phyloP scores from a whole-genome alignment of 2,888 invertebrate genomes.

The Tipula lateralis region DNA sequence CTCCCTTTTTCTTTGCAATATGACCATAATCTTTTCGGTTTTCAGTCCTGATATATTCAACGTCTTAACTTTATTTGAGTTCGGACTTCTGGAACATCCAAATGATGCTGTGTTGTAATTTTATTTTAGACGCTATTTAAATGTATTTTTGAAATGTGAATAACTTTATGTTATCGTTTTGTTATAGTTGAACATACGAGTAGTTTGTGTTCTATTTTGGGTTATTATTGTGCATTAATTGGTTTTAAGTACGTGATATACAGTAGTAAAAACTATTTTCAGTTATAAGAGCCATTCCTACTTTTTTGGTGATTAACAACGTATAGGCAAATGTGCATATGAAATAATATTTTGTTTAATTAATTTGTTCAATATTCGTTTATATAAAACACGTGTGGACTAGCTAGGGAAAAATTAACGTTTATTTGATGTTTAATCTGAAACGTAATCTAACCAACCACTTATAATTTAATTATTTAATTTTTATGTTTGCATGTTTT shows the following conservation, averaged over 20 bases:
- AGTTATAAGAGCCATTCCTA: background rate
- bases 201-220: background rate
- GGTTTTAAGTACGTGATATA: background rate
- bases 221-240: background rate
- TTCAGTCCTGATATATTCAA: too few species aligned
- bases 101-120: too few species aligned
- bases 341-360: background rate
- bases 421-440: background rate
- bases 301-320: background rate
- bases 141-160: too few species aligned
- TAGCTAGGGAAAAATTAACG: background rate
- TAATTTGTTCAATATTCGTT: background rate
- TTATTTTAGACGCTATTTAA: too few species aligned
- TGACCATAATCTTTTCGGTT: too few species aligned
- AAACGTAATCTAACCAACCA: background rate
- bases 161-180: too few species aligned
- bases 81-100: too few species aligned
- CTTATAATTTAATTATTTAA: background rate
- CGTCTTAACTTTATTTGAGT: too few species aligned
- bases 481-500: background rate
- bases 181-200: too few species aligned
- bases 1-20: too few species aligned
- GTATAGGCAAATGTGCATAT: background rate
- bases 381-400: background rate
- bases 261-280: background rate